A percentile compares a stretch with the other conserved stretches of the same genome.
Evolutionary conservation across 2,113 vertebrate species (phyloP).

Genomic region (Potamarius usumacintae): DNA sequence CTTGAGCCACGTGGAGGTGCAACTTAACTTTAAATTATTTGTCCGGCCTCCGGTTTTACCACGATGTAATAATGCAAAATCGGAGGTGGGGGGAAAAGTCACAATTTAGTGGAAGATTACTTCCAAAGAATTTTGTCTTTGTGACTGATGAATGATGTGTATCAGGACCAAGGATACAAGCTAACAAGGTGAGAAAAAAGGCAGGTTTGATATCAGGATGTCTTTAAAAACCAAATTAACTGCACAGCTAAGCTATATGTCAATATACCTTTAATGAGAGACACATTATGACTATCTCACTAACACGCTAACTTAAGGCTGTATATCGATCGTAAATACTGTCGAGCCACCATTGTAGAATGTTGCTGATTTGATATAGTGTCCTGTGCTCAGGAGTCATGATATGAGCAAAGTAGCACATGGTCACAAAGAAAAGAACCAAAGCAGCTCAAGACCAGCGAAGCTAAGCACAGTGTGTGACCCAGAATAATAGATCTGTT

Average conservation of each 20-base stretch:
- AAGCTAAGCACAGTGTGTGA: not conserved
- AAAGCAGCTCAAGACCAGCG: not conserved
- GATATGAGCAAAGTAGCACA: not conserved
- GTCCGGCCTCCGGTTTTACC: too few relatives aligned
- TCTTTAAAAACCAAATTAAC: not conserved
- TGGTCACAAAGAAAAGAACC: not conserved
- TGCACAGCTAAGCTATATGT: not conserved
- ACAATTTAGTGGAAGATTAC: not conserved
- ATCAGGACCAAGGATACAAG: not conserved
- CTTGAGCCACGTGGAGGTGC: not conserved
- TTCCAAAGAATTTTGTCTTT: not conserved
- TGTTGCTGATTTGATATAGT: not conserved
- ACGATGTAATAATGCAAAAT: too few relatives aligned
- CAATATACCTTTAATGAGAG: not conserved
- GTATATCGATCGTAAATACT: not conserved
- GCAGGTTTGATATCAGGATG: not conserved
- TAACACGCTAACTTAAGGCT: not conserved
- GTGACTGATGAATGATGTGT: not conserved
- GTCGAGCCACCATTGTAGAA: too few relatives aligned
- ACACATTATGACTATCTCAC: not conserved
- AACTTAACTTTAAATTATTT: not conserved
- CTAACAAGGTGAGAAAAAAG: not conserved
- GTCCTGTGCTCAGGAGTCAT: not conserved
- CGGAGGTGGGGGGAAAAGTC: not conserved
- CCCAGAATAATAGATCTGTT: conserved; percentile 22